Percentiles rank a stretch among this genome's conserved stretches.
Conservation (phyloP, 2,113 vertebrate genomes). For the Neolamprologus falcicula region DNA sequence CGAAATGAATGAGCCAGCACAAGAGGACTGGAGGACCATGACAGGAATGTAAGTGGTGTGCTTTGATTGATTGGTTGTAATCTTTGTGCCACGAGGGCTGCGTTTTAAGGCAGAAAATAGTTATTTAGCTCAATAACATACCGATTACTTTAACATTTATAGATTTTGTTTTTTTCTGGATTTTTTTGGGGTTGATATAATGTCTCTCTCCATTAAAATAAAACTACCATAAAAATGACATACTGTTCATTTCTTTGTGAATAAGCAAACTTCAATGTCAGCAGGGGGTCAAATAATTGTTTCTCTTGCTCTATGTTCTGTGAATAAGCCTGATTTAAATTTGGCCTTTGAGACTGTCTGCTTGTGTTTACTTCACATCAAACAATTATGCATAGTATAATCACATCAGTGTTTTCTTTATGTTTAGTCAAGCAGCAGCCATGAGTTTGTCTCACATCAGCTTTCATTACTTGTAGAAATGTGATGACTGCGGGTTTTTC, state of each 20-base stretch:
- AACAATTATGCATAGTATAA: not conserved
- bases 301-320: not conserved
- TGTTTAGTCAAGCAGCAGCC: not conserved
- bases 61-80: not conserved
- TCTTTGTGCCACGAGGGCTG: not conserved
- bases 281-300: not conserved
- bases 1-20: not conserved
- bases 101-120: not conserved
- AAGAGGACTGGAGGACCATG: not conserved
- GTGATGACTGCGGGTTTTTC: conserved; percentile 54
- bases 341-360: not conserved
- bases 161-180: rapidly evolving
- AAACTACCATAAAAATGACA: not conserved
- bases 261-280: not conserved
- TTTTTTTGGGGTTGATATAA: rapidly evolving
- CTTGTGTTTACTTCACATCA: not conserved
- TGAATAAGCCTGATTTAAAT: not conserved
- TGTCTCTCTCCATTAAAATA: not conserved
- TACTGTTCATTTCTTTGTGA: not conserved
- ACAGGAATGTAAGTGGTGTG: not conserved
- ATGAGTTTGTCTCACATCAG: not conserved
- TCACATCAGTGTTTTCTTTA: not conserved
- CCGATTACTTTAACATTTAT: not conserved
- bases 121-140: not conserved
- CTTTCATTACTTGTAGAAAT: conserved; percentile 38